These are phyloP conservation scores for Machimus rusticus DNA, from an alignment of 2,888 invertebrate genomes.

Conservation along the genomic window DNA sequence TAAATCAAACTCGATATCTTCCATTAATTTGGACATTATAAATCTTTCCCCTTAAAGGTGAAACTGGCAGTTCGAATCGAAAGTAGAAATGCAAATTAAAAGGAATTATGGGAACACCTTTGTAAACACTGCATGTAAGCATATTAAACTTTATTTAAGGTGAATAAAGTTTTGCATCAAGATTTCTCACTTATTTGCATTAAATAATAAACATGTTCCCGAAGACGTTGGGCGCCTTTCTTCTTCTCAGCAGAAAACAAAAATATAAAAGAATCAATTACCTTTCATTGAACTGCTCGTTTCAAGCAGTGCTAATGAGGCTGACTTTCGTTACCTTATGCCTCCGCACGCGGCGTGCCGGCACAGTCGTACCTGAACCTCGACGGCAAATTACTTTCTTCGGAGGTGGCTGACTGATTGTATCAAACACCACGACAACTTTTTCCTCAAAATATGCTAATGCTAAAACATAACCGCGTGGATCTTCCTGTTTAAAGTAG, in stretches of 20 bases:
- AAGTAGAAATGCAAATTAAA: not conserved
- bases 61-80: not conserved
- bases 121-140: not conserved
- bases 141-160: not conserved
- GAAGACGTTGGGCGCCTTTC: not conserved
- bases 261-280: not conserved
- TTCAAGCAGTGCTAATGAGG: slow-evolving; percentile 5
- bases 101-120: not conserved
- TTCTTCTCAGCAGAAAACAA: not conserved
- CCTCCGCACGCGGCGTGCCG: not conserved
- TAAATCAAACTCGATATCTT: not conserved
- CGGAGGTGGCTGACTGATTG: not conserved
- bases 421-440: not conserved
- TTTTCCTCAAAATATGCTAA: slow-evolving; percentile 7
- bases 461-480: not conserved
- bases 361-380: not conserved
- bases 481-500: not conserved
- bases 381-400: not conserved
- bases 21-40: not conserved
- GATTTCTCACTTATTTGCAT: slow-evolving; percentile 2
- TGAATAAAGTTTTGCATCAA: not conserved
- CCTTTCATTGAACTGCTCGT: not conserved
- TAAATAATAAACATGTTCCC: not conserved
- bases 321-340: not conserved
- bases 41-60: not conserved